Evolutionary conservation across 2,797 vertebrate genomes (phyloP).

Genomic region (Oophaga sylvatica): DNA sequence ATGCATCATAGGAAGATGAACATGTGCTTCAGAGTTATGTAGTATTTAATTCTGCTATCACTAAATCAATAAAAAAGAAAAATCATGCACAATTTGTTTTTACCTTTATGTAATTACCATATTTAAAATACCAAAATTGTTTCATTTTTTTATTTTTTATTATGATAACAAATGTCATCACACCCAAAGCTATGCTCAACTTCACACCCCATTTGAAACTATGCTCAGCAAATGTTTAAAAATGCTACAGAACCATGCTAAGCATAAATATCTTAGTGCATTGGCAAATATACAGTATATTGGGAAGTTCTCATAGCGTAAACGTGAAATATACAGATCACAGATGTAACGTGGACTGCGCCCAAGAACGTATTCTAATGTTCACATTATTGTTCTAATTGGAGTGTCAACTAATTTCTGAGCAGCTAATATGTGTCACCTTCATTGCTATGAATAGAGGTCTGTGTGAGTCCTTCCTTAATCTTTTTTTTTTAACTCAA

Average conservation of each 20-base stretch:
- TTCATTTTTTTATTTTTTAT: not conserved
- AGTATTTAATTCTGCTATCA: too few relatives aligned
- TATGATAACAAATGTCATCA: too few relatives aligned
- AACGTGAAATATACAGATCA: not conserved
- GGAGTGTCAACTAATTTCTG: not conserved
- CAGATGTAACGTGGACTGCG: not conserved
- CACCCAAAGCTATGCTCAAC: too few relatives aligned
- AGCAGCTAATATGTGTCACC: conserved; percentile 3
- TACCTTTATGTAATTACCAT: too few relatives aligned
- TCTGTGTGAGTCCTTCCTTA: not conserved
- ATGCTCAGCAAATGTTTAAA: not conserved
- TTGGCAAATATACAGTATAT: not conserved
- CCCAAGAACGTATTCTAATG: not conserved
- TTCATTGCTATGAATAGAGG: not conserved
- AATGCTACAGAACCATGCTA: not conserved
- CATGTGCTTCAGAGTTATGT: too few relatives aligned
- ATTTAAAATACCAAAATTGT: not conserved
- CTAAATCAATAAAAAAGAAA: too few relatives aligned
- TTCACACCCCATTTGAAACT: not conserved
- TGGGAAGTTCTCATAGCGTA: not conserved
- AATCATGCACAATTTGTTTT: too few relatives aligned
- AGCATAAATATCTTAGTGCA: not conserved
- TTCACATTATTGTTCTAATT: not conserved
- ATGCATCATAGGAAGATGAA: too few relatives aligned
- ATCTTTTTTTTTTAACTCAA: not conserved